A percentile compares a stretch with the other conserved stretches of the same genome.
These are phyloP conservation scores for Rhipidura dahli DNA, from an alignment of 2,113 vertebrate genomes.

Conservation along the genomic window DNA sequence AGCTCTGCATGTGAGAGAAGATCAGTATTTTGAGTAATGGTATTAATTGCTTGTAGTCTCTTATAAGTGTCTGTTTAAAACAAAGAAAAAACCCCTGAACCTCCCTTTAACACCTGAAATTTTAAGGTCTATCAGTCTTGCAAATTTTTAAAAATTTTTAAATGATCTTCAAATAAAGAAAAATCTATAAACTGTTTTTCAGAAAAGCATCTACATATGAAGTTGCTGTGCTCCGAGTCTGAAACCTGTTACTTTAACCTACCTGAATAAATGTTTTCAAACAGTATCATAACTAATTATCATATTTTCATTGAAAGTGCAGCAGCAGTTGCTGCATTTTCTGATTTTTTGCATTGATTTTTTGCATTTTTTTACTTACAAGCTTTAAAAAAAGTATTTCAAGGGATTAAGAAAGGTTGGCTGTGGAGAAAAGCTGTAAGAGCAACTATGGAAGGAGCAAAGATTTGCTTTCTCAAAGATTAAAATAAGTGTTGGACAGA, in stretches of 20 bases:
- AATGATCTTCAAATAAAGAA: not conserved
- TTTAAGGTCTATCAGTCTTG: not conserved
- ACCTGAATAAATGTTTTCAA: not conserved
- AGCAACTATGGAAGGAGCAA: not conserved
- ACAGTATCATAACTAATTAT: not conserved
- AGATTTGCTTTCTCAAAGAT: not conserved
- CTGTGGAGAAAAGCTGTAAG: not conserved
- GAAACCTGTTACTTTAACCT: not conserved
- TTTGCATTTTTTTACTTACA: not conserved
- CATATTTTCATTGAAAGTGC: not conserved
- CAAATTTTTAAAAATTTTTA: not conserved
- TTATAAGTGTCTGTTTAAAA: not conserved
- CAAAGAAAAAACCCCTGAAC: not conserved
- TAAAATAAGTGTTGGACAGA: not conserved
- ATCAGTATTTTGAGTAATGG: not conserved
- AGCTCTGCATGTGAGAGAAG: not conserved
- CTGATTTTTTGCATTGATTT: not conserved
- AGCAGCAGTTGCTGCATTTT: not conserved
- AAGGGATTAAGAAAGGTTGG: not conserved
- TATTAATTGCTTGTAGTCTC: not conserved
- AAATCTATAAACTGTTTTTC: not conserved
- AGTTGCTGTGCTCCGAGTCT: not conserved
- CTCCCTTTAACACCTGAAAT: not conserved
- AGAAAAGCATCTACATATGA: not conserved
- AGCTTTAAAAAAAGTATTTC: not conserved